A percentile compares a stretch with the other conserved stretches of the same genome.
phyloP scores from a whole-genome alignment of 2,888 invertebrate genomes.

The Taenaris catops region DNA sequence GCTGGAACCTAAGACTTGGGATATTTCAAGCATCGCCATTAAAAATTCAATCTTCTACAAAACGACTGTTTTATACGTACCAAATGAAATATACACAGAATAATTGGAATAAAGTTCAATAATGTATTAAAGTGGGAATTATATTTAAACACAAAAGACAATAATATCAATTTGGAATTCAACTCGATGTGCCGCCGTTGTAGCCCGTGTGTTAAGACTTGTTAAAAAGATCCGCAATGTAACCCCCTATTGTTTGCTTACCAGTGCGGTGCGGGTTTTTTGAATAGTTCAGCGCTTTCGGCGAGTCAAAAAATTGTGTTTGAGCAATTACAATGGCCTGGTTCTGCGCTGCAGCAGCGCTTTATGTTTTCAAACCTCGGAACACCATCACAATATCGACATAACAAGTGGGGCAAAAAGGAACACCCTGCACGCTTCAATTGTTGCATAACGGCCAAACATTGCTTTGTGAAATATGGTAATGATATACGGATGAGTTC shows the following conservation, averaged over 20 bases:
- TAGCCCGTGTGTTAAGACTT: slow-evolving; percentile 10
- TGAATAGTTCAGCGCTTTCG: slow-evolving; percentile 14
- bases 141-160: slow-evolving; percentile 10
- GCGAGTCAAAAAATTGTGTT: slow-evolving; percentile 14
- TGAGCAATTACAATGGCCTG: slow-evolving; percentile 6
- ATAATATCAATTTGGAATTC: slow-evolving; percentile 9
- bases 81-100: neutral
- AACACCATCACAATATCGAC: slow-evolving; percentile 18
- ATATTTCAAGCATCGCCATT: slow-evolving; percentile 22
- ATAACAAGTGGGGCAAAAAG: slow-evolving; percentile 21
- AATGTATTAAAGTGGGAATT: too few species aligned
- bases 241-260: slow-evolving; percentile 21
- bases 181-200: slow-evolving; percentile 3
- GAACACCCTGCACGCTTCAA: slow-evolving; percentile 14
- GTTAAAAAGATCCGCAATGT: slow-evolving; percentile 16
- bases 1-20: slow-evolving; percentile 31
- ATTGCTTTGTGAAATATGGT: too few species aligned
- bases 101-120: slow-evolving; percentile 18
- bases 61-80: neutral
- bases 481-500: too few species aligned
- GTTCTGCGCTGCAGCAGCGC: slow-evolving; percentile 10
- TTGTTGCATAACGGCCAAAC: slow-evolving; percentile 13
- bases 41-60: slow-evolving; percentile 8
- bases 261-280: slow-evolving; percentile 11
- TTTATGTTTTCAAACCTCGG: slow-evolving; percentile 12